A percentile compares a stretch with the other conserved stretches of the same genome.
These are phyloP conservation scores for Cyanoramphus novaezelandiae DNA, from an alignment of 2,113 vertebrate genomes.

Conservation along the genomic window DNA sequence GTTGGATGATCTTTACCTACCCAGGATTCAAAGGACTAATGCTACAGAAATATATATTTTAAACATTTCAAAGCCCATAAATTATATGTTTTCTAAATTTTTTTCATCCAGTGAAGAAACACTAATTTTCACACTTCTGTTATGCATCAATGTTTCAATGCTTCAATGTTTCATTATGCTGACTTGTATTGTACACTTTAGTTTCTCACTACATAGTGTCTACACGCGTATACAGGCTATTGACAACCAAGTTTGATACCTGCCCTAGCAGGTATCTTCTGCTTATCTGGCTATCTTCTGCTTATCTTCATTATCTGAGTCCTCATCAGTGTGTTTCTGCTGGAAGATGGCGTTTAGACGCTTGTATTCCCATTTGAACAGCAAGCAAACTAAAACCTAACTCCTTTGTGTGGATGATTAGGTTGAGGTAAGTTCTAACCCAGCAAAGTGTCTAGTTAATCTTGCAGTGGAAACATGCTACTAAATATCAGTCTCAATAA, in stretches of 20 bases:
- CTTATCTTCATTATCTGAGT: background rate
- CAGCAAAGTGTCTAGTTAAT: background rate
- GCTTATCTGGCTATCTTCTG: background rate
- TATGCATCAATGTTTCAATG: background rate
- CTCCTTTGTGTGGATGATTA: background rate
- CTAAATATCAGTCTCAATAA: background rate
- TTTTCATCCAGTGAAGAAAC: background rate
- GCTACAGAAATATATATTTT: background rate
- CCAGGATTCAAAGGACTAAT: background rate
- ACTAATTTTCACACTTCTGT: background rate
- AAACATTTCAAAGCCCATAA: background rate
- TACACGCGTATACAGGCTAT: fast-evolving
- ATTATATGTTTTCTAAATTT: background rate
- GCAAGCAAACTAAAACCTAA: background rate
- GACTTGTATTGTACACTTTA: too few species aligned
- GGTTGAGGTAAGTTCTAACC: background rate
- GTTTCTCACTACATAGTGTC: background rate
- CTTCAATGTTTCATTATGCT: background rate
- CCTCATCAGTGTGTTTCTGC: background rate
- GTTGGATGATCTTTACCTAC: background rate
- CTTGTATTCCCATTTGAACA: background rate
- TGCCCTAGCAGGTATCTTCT: background rate
- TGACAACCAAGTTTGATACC: background rate
- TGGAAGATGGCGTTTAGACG: background rate
- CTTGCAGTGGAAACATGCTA: background rate